These are phyloP conservation scores for Glaucidium brasilianum DNA, from an alignment of 2,113 vertebrate species.

Conservation along the genomic window DNA sequence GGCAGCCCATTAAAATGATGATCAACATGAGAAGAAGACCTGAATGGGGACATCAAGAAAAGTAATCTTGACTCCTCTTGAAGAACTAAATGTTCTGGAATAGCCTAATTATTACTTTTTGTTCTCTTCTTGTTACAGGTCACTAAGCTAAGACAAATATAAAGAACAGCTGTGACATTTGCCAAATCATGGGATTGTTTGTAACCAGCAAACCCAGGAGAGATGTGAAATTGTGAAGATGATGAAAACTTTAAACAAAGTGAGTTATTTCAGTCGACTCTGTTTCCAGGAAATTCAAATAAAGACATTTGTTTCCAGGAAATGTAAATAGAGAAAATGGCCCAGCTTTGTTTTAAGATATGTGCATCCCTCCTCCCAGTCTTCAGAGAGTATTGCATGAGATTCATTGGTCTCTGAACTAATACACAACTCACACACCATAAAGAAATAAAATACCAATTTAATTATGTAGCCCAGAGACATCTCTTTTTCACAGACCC, in stretches of 20 bases:
- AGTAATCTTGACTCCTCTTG: background rate
- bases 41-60: background rate
- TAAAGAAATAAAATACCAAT: slow-evolving; percentile 1
- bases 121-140: background rate
- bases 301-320: background rate
- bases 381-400: background rate
- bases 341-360: background rate
- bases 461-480: slow-evolving; percentile 1
- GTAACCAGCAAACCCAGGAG: background rate
- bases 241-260: background rate
- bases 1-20: background rate
- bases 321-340: background rate
- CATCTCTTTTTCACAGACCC: background rate
- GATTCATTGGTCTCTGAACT: background rate
- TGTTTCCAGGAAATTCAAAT: slow-evolving; percentile 25
- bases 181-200: background rate
- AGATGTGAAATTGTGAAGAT: background rate
- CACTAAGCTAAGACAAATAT: background rate
- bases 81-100: background rate
- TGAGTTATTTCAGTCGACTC: background rate
- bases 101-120: background rate
- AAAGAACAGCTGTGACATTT: background rate
- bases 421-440: background rate
- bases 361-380: background rate
- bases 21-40: background rate